These are phyloP conservation scores for Timema podura DNA, from an alignment of 2,888 invertebrate genomes.

Conservation along the genomic window DNA sequence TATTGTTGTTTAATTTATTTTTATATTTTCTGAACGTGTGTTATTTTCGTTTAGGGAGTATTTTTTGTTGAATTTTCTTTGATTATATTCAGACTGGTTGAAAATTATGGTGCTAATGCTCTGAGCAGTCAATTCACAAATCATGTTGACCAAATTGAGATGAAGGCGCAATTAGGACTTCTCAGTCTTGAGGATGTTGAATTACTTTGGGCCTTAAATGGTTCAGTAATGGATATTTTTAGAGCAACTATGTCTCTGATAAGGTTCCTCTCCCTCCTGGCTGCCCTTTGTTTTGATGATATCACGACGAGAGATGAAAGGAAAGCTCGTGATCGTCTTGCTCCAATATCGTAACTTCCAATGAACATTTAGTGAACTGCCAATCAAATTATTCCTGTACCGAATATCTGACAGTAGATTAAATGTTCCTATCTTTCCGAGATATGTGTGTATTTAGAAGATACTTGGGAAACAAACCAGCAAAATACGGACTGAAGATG, in stretches of 20 bases:
- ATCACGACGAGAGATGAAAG: slow-evolving; percentile 11
- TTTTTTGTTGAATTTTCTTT: too few relatives aligned
- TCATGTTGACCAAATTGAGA: slow-evolving; percentile 13
- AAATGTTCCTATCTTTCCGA: background rate
- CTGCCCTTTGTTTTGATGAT: slow-evolving; percentile 15
- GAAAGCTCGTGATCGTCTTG: background rate
- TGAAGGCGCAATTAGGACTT: slow-evolving; percentile 10
- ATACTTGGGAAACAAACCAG: slow-evolving; percentile 7
- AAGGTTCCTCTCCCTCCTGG: slow-evolving; percentile 9
- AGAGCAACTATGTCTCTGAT: slow-evolving; percentile 15
- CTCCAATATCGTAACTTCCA: too few relatives aligned
- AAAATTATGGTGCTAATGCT: slow-evolving; percentile 12
- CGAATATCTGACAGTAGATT: background rate
- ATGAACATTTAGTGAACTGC: background rate
- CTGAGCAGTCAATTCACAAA: slow-evolving; percentile 3
- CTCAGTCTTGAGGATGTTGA: too few relatives aligned
- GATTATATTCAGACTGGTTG: too few relatives aligned
- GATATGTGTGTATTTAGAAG: background rate
- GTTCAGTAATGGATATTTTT: slow-evolving; percentile 12
- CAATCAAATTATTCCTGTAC: background rate
- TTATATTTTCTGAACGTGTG: too few relatives aligned
- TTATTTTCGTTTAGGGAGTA: too few relatives aligned
- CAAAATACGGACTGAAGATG: background rate
- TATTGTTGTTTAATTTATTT: too few relatives aligned
- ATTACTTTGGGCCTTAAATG: too few relatives aligned